phyloP scores from a whole-genome alignment of 1,140 invertebrate species.

The Thalassaphorura encarpata region DNA sequence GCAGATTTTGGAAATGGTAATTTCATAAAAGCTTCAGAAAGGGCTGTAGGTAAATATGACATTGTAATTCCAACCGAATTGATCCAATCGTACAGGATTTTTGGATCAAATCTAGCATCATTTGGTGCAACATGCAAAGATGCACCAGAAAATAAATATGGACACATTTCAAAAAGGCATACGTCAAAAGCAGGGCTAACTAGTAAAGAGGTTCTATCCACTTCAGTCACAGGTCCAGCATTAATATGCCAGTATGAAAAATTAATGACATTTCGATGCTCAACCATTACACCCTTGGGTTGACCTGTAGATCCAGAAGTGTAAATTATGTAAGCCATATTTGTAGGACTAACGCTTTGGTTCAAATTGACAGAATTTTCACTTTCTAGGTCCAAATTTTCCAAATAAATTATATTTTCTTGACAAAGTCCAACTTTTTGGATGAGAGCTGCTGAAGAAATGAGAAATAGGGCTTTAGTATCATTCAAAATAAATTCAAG shows the following conservation, averaged over 20 bases:
- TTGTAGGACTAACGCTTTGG: too few relatives aligned
- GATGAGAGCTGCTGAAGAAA: too few relatives aligned
- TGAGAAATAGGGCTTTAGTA: too few relatives aligned
- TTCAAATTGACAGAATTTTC: neutral
- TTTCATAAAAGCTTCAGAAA: neutral
- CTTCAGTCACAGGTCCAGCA: neutral
- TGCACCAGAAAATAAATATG: neutral
- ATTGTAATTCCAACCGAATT: neutral
- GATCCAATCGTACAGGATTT: neutral
- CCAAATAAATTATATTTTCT: too few relatives aligned
- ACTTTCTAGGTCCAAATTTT: too few relatives aligned
- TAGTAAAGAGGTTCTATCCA: neutral
- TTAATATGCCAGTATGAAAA: neutral
- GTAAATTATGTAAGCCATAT: slow-evolving; percentile 68
- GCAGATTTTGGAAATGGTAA: neutral
- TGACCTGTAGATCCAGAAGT: slow-evolving; percentile 86
- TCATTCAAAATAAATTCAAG: slow-evolving; percentile 8
- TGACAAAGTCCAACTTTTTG: too few relatives aligned
- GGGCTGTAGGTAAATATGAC: neutral
- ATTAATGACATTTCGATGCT: neutral
- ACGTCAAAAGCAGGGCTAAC: neutral
- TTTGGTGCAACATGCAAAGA: neutral
- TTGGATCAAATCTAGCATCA: neutral
- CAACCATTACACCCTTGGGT: slow-evolving; percentile 59
- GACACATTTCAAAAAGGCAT: neutral